phyloP scores from a whole-genome alignment of 92 coral and sea anemone genomes.

The Phymanthus crucifer region DNA sequence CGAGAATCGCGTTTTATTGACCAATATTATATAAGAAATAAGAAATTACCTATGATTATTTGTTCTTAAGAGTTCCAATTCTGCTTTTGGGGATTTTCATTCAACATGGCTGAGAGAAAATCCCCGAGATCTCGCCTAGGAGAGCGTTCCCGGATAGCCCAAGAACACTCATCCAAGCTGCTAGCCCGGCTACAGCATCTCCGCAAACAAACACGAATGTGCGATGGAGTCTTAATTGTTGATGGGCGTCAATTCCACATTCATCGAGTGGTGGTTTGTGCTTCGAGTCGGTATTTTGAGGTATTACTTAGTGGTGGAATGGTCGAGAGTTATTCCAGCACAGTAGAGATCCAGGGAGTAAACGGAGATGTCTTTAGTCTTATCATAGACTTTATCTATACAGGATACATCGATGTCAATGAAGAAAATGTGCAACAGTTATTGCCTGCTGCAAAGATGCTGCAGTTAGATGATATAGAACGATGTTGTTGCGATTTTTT shows the following conservation, averaged over 20 bases:
- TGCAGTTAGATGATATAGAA: conserved; percentile 84
- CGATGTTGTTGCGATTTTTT: conserved; percentile 82
- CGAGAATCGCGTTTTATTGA: not conserved
- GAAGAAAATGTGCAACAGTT: conserved; percentile 85
- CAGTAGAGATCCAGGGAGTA: conserved; percentile 71
- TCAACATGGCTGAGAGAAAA: conserved; percentile 15
- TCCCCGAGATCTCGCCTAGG: conserved; percentile 16
- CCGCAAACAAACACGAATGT: conserved; percentile 61
- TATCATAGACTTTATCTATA: conserved; percentile 86
- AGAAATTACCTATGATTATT: not conserved
- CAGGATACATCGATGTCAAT: conserved; percentile 71
- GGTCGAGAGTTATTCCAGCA: conserved; percentile 66
- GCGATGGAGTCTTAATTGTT: conserved; percentile 78
- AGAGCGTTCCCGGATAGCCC: too few species aligned
- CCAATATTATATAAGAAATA: not conserved
- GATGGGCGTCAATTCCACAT: conserved; percentile 58
- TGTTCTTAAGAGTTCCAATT: not conserved
- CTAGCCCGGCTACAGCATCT: conserved; percentile 59
- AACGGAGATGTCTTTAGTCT: conserved; percentile 61
- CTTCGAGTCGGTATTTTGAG: conserved; percentile 83
- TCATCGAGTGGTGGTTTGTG: conserved; percentile 73
- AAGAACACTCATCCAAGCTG: conserved; percentile 60
- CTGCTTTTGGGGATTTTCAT: not conserved
- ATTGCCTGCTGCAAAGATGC: conserved; percentile 88
- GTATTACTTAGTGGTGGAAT: conserved; percentile 85